Conservation (phyloP, 2,888 invertebrate species). For the Thecophora atra region DNA sequence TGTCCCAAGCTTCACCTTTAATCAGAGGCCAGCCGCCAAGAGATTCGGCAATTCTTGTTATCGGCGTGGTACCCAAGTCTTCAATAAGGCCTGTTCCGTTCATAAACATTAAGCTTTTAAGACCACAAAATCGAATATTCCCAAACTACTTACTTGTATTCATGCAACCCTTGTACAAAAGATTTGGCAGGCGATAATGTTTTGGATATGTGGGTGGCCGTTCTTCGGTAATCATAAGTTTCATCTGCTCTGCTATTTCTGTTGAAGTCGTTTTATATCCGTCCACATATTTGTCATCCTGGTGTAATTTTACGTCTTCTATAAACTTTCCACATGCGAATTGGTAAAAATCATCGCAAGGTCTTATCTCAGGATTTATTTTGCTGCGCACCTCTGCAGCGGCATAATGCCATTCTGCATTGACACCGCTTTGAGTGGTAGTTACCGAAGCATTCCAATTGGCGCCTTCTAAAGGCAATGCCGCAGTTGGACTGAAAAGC, state of each 20-base stretch:
- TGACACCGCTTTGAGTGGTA: slow-evolving; percentile 71
- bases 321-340: slow-evolving; percentile 80
- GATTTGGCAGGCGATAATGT: slow-evolving; percentile 65
- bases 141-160: slow-evolving; percentile 63
- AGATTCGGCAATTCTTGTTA: slow-evolving; percentile 75
- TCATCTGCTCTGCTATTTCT: slow-evolving; percentile 66
- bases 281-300: slow-evolving; percentile 74
- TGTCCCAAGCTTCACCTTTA: slow-evolving; percentile 79
- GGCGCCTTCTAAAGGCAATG: neutral
- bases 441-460: slow-evolving; percentile 44
- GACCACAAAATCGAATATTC: no score
- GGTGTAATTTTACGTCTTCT: slow-evolving; percentile 74
- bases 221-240: slow-evolving; percentile 62
- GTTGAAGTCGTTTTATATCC: slow-evolving; percentile 65
- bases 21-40: slow-evolving; percentile 95
- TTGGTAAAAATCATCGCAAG: slow-evolving; percentile 81
- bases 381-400: slow-evolving; percentile 75
- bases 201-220: slow-evolving; percentile 60
- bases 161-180: slow-evolving; percentile 66
- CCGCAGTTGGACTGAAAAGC: slow-evolving; percentile 69
- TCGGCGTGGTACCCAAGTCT: slow-evolving; percentile 77
- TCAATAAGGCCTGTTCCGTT: slow-evolving; percentile 77
- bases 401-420: slow-evolving; percentile 81
- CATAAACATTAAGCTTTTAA: neutral
- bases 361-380: slow-evolving; percentile 75